A percentile compares a stretch with the other conserved stretches of the same genome.
These are phyloP conservation scores for Mythimna pallens DNA, from an alignment of 2,888 invertebrate genomes.

Conservation along the genomic window DNA sequence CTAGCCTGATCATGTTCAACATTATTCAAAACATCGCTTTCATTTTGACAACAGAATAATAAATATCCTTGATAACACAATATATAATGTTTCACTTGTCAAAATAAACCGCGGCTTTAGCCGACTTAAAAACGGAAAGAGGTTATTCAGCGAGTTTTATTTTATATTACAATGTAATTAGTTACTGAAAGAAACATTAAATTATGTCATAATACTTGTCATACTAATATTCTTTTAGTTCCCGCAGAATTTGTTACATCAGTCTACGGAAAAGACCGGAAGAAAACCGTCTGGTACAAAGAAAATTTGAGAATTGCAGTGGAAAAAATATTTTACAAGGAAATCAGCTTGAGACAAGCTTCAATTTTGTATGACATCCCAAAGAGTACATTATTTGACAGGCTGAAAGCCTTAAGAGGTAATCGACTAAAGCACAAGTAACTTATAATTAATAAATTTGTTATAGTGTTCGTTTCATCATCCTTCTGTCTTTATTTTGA, in stretches of 20 bases:
- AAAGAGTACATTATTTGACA: constrained; percentile 64
- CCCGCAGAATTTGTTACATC: constrained; percentile 28
- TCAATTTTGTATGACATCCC: constrained; percentile 61
- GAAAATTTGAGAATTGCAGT: constrained; percentile 55
- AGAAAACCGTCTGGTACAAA: constrained; percentile 47
- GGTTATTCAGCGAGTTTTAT: background rate
- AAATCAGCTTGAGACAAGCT: constrained; percentile 60
- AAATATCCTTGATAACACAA: background rate
- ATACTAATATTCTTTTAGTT: constrained; percentile 7
- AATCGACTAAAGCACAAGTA: constrained; percentile 24
- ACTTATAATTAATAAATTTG: background rate
- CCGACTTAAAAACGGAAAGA: background rate
- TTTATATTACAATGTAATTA: background rate
- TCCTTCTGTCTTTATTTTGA: background rate
- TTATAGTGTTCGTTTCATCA: background rate
- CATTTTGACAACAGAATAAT: too few relatives aligned
- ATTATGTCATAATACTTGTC: background rate
- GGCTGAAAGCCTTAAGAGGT: constrained; percentile 39
- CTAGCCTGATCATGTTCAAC: too few relatives aligned
- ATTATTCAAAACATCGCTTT: too few relatives aligned
- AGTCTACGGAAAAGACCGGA: constrained; percentile 32
- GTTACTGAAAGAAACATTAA: background rate
- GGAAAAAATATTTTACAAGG: constrained; percentile 57
- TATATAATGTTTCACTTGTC: background rate
- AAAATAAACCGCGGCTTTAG: background rate